Conservation (phyloP, 2,113 vertebrate species). For the Stegastes partitus region DNA sequence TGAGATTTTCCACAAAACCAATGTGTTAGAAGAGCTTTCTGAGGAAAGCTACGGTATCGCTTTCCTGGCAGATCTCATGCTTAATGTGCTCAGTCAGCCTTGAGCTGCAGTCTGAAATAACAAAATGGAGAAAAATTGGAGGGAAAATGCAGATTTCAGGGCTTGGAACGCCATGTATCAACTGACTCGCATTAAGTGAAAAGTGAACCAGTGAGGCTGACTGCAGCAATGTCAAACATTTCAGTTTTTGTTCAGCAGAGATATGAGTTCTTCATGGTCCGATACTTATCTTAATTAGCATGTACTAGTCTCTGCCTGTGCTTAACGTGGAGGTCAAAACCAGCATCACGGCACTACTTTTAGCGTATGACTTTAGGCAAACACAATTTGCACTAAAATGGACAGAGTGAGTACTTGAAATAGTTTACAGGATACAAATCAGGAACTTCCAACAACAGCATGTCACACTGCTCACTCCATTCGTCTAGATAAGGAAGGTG, state of each 20-base stretch:
- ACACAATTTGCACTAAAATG: no score
- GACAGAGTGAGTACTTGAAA: no score
- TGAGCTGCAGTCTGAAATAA: slow-evolving; percentile 53
- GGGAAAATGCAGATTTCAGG: slow-evolving; percentile 32
- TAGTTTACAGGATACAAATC: no score
- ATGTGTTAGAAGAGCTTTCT: slow-evolving; percentile 20
- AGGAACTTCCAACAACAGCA: no score
- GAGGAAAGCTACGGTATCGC: slow-evolving; percentile 6
- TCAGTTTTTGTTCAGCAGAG: slow-evolving; percentile 11
- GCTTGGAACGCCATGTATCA: slow-evolving; percentile 29
- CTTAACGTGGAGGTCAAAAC: background rate
- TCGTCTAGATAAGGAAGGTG: no score
- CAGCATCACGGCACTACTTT: background rate
- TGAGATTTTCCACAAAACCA: slow-evolving; percentile 1
- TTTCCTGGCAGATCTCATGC: slow-evolving; percentile 19
- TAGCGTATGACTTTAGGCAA: background rate
- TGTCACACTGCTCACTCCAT: no score
- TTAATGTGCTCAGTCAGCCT: slow-evolving; percentile 35
- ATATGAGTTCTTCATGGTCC: slow-evolving; percentile 28
- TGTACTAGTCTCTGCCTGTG: background rate
- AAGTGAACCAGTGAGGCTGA: slow-evolving; percentile 39
- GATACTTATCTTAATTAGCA: slow-evolving; percentile 10
- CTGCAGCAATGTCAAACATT: slow-evolving; percentile 31
- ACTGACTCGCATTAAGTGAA: slow-evolving; percentile 21
- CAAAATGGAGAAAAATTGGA: slow-evolving; percentile 19